Evolutionary conservation across 2,113 vertebrate species (phyloP).

Genomic region (Proteles cristata): DNA sequence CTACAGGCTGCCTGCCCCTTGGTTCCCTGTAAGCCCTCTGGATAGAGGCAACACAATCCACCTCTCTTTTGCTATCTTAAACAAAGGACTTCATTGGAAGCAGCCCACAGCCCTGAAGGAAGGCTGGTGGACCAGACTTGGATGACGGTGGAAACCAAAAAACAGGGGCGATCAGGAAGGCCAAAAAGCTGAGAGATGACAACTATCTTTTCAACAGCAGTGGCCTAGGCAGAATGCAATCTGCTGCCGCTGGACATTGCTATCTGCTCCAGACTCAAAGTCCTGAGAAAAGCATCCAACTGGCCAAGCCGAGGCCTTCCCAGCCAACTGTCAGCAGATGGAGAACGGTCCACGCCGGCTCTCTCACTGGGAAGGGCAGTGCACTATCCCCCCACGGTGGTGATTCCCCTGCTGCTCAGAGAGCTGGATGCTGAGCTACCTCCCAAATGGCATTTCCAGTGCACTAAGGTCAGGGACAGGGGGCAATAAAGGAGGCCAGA

Average conservation of each 20-base stretch:
- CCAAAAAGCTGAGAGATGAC: background rate
- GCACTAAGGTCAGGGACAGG: background rate
- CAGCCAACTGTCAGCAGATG: background rate
- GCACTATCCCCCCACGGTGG: too few relatives aligned
- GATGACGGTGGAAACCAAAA: background rate
- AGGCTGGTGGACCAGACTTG: background rate
- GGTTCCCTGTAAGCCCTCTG: background rate
- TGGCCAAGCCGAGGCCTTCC: background rate
- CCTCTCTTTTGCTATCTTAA: background rate
- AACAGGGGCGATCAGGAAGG: background rate
- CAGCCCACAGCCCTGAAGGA: background rate
- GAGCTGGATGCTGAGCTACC: background rate
- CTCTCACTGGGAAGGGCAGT: background rate
- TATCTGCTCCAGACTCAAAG: background rate
- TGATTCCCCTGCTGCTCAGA: background rate
- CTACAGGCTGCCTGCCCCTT: background rate
- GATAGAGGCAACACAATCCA: background rate
- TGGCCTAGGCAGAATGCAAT: background rate
- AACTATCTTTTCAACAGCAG: background rate
- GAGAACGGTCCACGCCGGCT: background rate
- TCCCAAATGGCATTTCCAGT: background rate
- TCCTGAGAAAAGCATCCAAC: background rate
- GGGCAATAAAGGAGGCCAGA: background rate
- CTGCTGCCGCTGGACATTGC: background rate
- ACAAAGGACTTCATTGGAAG: background rate